These are phyloP conservation scores for Andinoacara biseriatus DNA, from an alignment of 2,113 vertebrate species.

Conservation along the genomic window DNA sequence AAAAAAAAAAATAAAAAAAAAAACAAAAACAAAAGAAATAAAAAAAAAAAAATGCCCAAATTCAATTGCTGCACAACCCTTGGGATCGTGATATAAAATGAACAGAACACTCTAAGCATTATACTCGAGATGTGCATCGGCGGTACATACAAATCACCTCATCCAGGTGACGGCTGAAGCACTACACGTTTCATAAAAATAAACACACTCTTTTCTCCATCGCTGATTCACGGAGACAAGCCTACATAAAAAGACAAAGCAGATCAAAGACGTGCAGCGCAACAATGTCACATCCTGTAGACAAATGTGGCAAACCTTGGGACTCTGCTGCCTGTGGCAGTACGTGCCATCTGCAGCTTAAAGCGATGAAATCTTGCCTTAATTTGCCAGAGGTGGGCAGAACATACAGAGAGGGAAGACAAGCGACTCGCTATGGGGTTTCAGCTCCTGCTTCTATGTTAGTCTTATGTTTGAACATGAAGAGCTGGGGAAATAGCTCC, in stretches of 20 bases:
- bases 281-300: slow-evolving; percentile 53
- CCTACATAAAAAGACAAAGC: slow-evolving; percentile 29
- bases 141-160: slow-evolving; percentile 59
- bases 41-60: slow-evolving; percentile 60
- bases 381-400: slow-evolving; percentile 33
- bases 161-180: slow-evolving; percentile 58
- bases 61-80: slow-evolving; percentile 44
- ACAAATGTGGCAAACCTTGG: slow-evolving; percentile 42
- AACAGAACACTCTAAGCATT: slow-evolving; percentile 52
- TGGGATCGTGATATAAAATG: slow-evolving; percentile 50
- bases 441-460: slow-evolving; percentile 29
- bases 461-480: slow-evolving; percentile 49
- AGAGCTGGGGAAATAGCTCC: slow-evolving; percentile 37
- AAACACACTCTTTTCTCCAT: slow-evolving; percentile 31
- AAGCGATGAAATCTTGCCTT: slow-evolving; percentile 23
- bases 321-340: slow-evolving; percentile 44
- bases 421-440: slow-evolving; percentile 19
- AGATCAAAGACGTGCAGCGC: slow-evolving; percentile 46
- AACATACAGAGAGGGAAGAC: slow-evolving; percentile 14
- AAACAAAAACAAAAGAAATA: slow-evolving; percentile 63
- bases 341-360: slow-evolving; percentile 25
- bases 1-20: slow-evolving; percentile 35
- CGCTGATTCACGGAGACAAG: slow-evolving; percentile 46
- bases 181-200: slow-evolving; percentile 36
- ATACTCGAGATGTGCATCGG: slow-evolving; percentile 37